Base-by-base conservation (phyloP, 2,797 vertebrate species). In the Rachycentron canadum region DNA sequence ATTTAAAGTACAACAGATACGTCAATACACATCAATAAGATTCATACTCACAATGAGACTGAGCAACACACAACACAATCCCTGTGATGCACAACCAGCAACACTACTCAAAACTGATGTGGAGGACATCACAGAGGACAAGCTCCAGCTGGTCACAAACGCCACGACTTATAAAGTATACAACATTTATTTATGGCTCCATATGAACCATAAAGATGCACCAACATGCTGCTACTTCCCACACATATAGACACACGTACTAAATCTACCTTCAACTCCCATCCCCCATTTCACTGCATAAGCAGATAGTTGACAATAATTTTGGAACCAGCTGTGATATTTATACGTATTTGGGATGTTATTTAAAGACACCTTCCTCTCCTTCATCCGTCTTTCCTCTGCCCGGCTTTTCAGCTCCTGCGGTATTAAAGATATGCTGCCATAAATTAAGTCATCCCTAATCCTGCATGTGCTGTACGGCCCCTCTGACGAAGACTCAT, bases 381-480 rank as follows among this genome's bases (percentile, higher is more conserved):
- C 59, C 56, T 65, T 77, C 59, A 78, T 76, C 67, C 16, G n/a
- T 79, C 73, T 70, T 64, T 57, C 62, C 41, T 64, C 65, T 65
- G 34, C 69, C 56, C 1, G 28, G 52, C 47, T 72, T 85, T 56
- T 83, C 71, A 47, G 81, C 83, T 88, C 52, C 80, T 52, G 73
- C 2, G 4, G 65, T 57, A 53, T 81, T 85, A 78, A 59, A 83
- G 66, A 65, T 81, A 40, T 1, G 41, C 57, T 3, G 65, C 41
- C 5, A 56, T 61, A 83, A 78, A 84, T 82, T 38, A 88, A 87
- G 79, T 88, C 84, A 73, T 82, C 69, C 57, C 57, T 90, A 90
- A 89, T 92, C 85, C 78, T 5, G 21, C 17, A 60, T 60, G 75
- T 81, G 78, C 71, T 57, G 55, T 26, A 28, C 23, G 59, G 74